phyloP scores from a whole-genome alignment of 2,113 vertebrate species.

The Dendropsophus ebraccatus region DNA sequence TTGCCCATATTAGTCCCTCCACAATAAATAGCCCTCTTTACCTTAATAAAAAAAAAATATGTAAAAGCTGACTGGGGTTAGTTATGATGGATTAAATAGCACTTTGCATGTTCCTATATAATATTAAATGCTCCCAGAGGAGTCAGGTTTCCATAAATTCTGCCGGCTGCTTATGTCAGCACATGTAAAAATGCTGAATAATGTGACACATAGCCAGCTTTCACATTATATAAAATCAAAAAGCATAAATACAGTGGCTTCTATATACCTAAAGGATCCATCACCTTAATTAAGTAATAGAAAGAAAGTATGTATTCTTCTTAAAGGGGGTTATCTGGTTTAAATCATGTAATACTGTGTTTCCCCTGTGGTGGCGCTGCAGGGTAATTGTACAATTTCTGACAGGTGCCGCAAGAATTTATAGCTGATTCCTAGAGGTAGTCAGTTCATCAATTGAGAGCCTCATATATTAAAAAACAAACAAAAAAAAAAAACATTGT shows the following conservation, averaged over 20 bases:
- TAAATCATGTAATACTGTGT: neutral
- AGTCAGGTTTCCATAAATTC: constrained; percentile 21
- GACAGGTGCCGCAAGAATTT: too few relatives aligned
- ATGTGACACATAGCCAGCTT: neutral
- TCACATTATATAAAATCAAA: neutral
- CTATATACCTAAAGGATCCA: constrained; percentile 6
- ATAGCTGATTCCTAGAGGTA: too few relatives aligned
- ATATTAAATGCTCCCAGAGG: neutral
- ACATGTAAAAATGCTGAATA: constrained; percentile 20
- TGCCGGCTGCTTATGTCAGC: constrained; percentile 21
- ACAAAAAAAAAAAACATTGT: too few relatives aligned
- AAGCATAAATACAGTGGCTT: neutral
- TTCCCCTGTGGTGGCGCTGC: too few relatives aligned
- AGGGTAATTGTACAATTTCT: too few relatives aligned
- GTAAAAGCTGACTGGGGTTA: neutral
- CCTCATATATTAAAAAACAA: too few relatives aligned
- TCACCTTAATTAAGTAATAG: neutral
- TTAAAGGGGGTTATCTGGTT: neutral
- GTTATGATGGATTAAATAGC: neutral
- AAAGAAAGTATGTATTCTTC: neutral
- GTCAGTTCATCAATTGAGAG: too few relatives aligned
- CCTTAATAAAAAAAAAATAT: too few relatives aligned
- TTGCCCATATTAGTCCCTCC: too few relatives aligned
- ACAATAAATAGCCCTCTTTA: too few relatives aligned
- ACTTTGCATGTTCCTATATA: neutral